A percentile compares a stretch with the other conserved stretches of the same genome.
phyloP scores from a whole-genome alignment of 2,888 invertebrate species.

The Lacanobia wlatinum region DNA sequence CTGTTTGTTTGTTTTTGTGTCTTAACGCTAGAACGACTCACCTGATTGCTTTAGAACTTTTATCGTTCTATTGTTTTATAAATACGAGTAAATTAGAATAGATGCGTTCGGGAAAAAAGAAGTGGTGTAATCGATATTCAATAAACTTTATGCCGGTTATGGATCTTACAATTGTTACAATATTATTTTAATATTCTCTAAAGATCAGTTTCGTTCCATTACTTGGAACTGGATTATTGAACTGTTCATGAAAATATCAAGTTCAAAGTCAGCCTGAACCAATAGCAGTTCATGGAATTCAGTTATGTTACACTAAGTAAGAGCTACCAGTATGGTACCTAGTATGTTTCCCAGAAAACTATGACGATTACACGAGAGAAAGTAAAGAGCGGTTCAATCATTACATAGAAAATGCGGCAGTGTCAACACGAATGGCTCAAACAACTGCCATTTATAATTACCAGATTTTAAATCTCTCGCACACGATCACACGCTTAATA shows the following conservation, averaged over 20 bases:
- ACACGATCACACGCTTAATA: neutral
- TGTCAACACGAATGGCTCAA: constrained; percentile 15
- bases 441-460: constrained; percentile 29
- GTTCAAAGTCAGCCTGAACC: neutral
- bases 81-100: constrained; percentile 9
- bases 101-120: neutral
- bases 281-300: neutral
- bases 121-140: neutral
- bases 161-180: too few relatives aligned
- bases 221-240: too few relatives aligned
- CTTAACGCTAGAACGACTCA: constrained; percentile 22
- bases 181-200: neutral
- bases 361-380: neutral
- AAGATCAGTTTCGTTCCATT: too few relatives aligned
- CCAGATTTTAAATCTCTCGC: constrained; percentile 3
- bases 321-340: neutral
- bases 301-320: neutral
- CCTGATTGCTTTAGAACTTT: constrained; percentile 33
- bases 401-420: neutral
- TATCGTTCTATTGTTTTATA: constrained; percentile 33
- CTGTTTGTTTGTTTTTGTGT: constrained; percentile 40
- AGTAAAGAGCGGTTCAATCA: constrained; percentile 4
- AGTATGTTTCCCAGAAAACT: neutral
- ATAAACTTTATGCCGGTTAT: neutral
- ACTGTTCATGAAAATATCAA: too few relatives aligned